Evolutionary conservation across 2,113 vertebrate species (phyloP).

Genomic region (Tamias sibiricus): DNA sequence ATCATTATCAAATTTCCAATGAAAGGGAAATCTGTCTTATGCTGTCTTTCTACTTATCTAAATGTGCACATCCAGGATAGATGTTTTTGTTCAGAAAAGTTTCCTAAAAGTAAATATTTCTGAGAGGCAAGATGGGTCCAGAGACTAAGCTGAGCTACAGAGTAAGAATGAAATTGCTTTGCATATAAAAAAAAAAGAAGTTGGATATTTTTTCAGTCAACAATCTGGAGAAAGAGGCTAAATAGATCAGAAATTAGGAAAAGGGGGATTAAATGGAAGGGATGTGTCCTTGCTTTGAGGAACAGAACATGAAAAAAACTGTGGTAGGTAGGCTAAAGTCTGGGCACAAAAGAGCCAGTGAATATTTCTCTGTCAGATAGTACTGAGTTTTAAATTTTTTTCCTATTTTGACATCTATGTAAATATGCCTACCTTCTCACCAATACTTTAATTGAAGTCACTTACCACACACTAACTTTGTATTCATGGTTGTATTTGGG

Average conservation of each 20-base stretch:
- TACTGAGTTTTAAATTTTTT: constrained; percentile 23
- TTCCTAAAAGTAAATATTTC: not conserved
- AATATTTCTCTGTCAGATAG: not conserved
- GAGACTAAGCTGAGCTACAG: not conserved
- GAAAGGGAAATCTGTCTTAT: not conserved
- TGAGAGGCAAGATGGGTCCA: constrained; percentile 6
- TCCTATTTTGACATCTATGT: not conserved
- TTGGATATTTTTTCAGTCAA: not conserved
- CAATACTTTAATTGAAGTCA: not conserved
- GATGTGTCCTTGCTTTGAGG: not conserved
- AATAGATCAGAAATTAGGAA: not conserved
- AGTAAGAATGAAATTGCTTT: not conserved
- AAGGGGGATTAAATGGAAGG: not conserved
- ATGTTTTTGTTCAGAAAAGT: not conserved
- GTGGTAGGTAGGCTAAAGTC: not conserved
- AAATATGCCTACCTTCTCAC: not conserved
- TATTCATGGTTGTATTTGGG: not conserved
- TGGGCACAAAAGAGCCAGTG: not conserved
- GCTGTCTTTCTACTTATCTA: not conserved
- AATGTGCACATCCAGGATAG: not conserved
- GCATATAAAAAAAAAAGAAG: not conserved
- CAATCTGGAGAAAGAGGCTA: not conserved
- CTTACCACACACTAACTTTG: not conserved
- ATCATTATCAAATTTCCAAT: constrained; percentile 8
- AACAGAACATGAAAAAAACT: not conserved